Base-by-base conservation (phyloP, 2,888 invertebrate species). In the Baccha elongata region DNA sequence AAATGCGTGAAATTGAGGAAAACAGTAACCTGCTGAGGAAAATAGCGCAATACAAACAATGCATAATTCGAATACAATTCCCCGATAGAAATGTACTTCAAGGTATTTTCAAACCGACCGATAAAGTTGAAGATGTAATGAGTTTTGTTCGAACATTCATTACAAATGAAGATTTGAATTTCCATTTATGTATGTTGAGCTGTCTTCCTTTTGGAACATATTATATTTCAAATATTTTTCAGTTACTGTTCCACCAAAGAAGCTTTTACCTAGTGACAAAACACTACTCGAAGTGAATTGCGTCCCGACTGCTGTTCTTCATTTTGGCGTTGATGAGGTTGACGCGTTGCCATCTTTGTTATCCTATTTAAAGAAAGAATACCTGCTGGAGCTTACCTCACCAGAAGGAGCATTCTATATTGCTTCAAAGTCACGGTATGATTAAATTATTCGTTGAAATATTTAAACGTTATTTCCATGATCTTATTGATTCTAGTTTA, bases 221-320 rank as follows among this genome's bases (percentile, higher is more conserved):
- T 11, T 6, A 6, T 11, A 35, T 19, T 58, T 15, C 11, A 3
- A n/a, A n/a, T 13, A 13, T 40, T 46, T 58, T 1, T 50, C 89
- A 97, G 97, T 96, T 91, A 94, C 95, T 37, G 94, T 96, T 13
- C 97, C 98, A n/a, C 94, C 97, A 8, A 96, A 95, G 89, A 92
- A 92, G 85, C 91, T 94, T 79, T 91, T 98, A 46, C 91, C 93
- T 46, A 90, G 92, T 6, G 91, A 92, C 67, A 92, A 92, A 85
- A 93, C 93, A n/a, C 91, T 97, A 62, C 88, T 95, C 8, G 95
- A 96, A 88, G 92, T 94, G 8, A 93, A 94, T 86, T 95, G 95
- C 88, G 95, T 97, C 4, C 97, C 97, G 29, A 94, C 94, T 85
- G 95, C 95, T 15, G 92, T 95, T 68, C 89, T 97, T 88, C 94